Conservation (phyloP, 2,888 invertebrate species). For the Drosophila colorata region DNA sequence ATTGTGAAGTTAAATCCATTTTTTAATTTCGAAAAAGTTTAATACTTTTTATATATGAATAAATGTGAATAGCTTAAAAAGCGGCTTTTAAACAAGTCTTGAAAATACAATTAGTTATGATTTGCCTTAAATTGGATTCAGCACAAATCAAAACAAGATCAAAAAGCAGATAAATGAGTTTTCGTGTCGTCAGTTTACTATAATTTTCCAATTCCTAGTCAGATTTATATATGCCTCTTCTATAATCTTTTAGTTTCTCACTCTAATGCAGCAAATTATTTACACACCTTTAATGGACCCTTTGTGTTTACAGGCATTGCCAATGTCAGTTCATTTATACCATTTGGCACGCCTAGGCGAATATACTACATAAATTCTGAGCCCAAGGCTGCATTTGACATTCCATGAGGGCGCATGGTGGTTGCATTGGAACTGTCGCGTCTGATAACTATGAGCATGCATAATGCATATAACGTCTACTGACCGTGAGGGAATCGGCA, state of each 20-base stretch:
- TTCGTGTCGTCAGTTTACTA: not conserved
- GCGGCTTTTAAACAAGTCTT: too few relatives aligned
- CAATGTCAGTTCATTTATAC: slow-evolving; percentile 60
- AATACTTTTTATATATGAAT: too few relatives aligned
- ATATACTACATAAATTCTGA: slow-evolving; percentile 16
- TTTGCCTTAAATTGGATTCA: not conserved
- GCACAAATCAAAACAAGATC: not conserved
- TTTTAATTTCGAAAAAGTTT: too few relatives aligned
- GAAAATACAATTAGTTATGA: too few relatives aligned
- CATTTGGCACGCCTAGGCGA: slow-evolving; percentile 45
- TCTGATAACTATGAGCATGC: slow-evolving; percentile 48
- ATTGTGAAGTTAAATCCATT: not conserved
- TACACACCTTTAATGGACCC: not conserved
- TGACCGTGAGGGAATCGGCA: slow-evolving; percentile 42
- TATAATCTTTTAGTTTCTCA: too few relatives aligned
- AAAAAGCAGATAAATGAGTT: not conserved
- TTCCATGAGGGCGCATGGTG: slow-evolving; percentile 71
- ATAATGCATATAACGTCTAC: slow-evolving; percentile 29
- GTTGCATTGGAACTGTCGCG: slow-evolving; percentile 39
- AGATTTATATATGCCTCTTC: too few relatives aligned
- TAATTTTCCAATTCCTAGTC: not conserved
- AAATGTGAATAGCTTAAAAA: too few relatives aligned
- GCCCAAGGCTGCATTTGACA: slow-evolving; percentile 69
- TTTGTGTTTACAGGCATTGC: slow-evolving; percentile 25
- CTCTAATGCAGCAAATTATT: not conserved